These are phyloP conservation scores for Bungarus multicinctus DNA, from an alignment of 2,113 vertebrate species.

Conservation along the genomic window DNA sequence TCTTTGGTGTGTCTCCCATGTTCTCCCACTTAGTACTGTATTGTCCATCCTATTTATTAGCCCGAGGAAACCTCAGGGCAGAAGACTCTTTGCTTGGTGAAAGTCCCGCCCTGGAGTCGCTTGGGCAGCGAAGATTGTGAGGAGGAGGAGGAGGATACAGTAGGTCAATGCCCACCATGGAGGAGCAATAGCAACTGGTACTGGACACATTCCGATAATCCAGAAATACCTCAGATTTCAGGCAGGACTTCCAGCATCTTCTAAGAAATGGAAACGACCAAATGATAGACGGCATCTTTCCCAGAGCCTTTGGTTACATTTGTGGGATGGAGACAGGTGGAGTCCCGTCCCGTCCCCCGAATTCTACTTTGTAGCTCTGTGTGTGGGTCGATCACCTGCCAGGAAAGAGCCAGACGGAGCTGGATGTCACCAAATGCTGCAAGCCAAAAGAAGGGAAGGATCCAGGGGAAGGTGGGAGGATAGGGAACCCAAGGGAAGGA, in stretches of 20 bases:
- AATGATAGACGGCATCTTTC: background rate
- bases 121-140: constrained; percentile 70
- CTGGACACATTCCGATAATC: constrained; percentile 53
- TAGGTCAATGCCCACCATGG: constrained; percentile 63
- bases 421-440: background rate
- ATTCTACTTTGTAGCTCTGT: background rate
- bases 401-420: too few species aligned
- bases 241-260: background rate
- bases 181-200: background rate
- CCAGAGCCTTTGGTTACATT: background rate
- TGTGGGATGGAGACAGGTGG: background rate
- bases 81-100: constrained; percentile 75
- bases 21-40: background rate
- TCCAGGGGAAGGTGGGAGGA: background rate
- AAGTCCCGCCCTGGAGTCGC: constrained; percentile 73
- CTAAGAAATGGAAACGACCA: background rate
- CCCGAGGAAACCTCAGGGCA: constrained; percentile 72
- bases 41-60: constrained; percentile 58
- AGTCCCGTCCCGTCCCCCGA: background rate
- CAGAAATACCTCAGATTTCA: constrained; percentile 29
- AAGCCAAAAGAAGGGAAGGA: background rate
- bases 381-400: background rate
- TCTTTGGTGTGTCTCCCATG: constrained; percentile 46
- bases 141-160: constrained; percentile 77
- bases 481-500: background rate